These are phyloP conservation scores for Drosophila eohydei DNA, from an alignment of 2,888 invertebrate species.

Conservation along the genomic window DNA sequence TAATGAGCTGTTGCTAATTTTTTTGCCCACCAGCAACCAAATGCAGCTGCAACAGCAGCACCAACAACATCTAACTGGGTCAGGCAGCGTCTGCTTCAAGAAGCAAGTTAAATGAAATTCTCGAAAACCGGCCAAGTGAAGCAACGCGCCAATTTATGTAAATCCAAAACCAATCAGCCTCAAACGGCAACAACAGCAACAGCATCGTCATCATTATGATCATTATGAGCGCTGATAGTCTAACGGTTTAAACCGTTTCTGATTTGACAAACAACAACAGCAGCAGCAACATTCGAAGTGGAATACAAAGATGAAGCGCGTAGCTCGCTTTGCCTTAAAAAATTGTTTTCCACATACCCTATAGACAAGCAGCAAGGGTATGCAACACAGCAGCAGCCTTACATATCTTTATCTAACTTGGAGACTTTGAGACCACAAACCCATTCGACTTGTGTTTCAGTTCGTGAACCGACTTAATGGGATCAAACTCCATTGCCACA, in stretches of 20 bases:
- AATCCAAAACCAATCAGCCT: slow-evolving; percentile 76
- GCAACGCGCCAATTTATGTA: slow-evolving; percentile 75
- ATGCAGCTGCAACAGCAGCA: slow-evolving; percentile 22
- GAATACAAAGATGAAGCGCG: neutral
- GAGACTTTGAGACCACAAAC: neutral
- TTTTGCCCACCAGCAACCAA: slow-evolving; percentile 41
- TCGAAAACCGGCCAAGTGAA: slow-evolving; percentile 65
- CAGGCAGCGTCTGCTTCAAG: slow-evolving; percentile 53
- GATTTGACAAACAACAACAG: slow-evolving; percentile 50
- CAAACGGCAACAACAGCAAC: slow-evolving; percentile 52
- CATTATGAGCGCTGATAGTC: slow-evolving; percentile 63
- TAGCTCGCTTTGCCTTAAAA: slow-evolving; percentile 17
- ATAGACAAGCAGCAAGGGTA: neutral
- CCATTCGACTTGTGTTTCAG: neutral
- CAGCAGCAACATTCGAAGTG: slow-evolving; percentile 2
- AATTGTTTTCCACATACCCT: slow-evolving; percentile 36
- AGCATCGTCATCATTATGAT: slow-evolving; percentile 48
- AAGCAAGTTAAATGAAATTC: slow-evolving; percentile 57
- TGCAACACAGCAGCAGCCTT: neutral
- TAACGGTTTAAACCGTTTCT: slow-evolving; percentile 69
- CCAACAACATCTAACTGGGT: slow-evolving; percentile 57
- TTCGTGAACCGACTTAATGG: neutral
- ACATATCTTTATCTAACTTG: neutral
- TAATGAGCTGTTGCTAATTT: slow-evolving; percentile 75
- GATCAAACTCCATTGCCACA: neutral